Evolutionary conservation across 2,113 vertebrate species (phyloP), one percentile per base, ranked within the genome.

Genomic region (Trematocara unimaculatum): DNA sequence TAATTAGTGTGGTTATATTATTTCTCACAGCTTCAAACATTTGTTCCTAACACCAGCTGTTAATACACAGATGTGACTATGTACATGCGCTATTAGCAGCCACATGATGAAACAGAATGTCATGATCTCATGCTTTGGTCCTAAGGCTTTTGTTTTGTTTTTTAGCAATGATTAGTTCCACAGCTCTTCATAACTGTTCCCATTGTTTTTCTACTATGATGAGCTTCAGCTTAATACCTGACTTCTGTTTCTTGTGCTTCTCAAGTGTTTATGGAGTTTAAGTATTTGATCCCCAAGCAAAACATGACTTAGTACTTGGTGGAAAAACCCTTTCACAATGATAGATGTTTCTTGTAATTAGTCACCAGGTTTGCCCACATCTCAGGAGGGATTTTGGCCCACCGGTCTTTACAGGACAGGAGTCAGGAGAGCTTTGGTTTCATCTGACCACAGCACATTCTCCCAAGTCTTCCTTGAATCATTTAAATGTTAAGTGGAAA

Each of bases 51-150:
- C 70, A 70, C 53, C 88, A 90, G 82, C 89, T 89, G 83, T 88
- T 93, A 83, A 87, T n/a, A 60, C 54, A 89, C 87, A 92, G 83
- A 90, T 89, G 86, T 87, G 77, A 78, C 23, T n/a, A 79, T 26
- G 55, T 9, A 17, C 17, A 67, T 60, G 31, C 0, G 14, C n/a
- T 42, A 81, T 82, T 88, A 84, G 31, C 47, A 45, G 64, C 67
- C 5, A 38, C 79, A 77, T 9, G 7, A 47, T 74, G 33, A 88
- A 83, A 13, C 20, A 81, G 14, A 84, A 23, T 40, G 18, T 67
- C 62, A 67, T 29, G 67, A 45, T 47, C 23, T 45, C 67, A 47
- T 26, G 23, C 23, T 74, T 74, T 47, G 67, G 38, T 15, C 38
- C 8, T 2, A 45, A 45, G 20, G 38, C 8, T 72, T 72, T 62